These are phyloP conservation scores for Pocillopora verrucosa DNA, from an alignment of 64 coral and sea anemone species.

Conservation along the genomic window DNA sequence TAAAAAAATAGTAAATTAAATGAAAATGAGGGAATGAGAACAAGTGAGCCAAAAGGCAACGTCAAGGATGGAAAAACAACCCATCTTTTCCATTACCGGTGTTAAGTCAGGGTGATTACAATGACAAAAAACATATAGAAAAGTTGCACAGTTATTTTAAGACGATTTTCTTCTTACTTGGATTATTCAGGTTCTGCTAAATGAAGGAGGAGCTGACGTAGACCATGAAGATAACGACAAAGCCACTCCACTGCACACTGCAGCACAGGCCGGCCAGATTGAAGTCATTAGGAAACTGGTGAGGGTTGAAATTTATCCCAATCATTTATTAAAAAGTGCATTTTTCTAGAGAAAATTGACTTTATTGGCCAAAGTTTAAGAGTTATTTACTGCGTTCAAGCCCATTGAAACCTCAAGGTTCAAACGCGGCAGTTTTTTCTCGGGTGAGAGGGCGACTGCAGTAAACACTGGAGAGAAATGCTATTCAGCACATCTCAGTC, in stretches of 20 bases:
- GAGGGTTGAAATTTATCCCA: background rate
- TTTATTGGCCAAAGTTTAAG: background rate
- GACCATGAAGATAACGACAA: conserved; percentile 71
- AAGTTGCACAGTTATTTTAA: background rate
- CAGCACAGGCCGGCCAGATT: conserved; percentile 46
- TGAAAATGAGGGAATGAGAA: too few species aligned
- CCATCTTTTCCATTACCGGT: too few species aligned
- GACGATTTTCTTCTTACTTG: background rate
- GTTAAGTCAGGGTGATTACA: background rate
- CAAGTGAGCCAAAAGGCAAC: too few species aligned
- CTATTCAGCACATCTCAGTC: too few species aligned
- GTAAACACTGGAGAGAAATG: too few species aligned
- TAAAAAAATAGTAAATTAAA: too few species aligned
- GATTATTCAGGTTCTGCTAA: conserved; percentile 57
- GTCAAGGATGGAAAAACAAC: too few species aligned
- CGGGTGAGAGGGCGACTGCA: too few species aligned
- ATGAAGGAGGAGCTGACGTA: conserved; percentile 57
- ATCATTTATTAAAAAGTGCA: background rate
- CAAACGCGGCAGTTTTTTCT: too few species aligned
- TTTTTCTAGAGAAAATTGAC: background rate
- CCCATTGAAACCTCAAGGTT: too few species aligned
- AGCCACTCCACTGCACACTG: conserved; percentile 72
- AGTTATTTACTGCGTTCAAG: too few species aligned
- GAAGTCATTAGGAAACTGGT: conserved; percentile 57
- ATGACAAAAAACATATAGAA: background rate